Evolutionary conservation across 2,888 invertebrate genomes (phyloP), one percentile per base, ranked within the genome.

Genomic region (Plebejus argus): DNA sequence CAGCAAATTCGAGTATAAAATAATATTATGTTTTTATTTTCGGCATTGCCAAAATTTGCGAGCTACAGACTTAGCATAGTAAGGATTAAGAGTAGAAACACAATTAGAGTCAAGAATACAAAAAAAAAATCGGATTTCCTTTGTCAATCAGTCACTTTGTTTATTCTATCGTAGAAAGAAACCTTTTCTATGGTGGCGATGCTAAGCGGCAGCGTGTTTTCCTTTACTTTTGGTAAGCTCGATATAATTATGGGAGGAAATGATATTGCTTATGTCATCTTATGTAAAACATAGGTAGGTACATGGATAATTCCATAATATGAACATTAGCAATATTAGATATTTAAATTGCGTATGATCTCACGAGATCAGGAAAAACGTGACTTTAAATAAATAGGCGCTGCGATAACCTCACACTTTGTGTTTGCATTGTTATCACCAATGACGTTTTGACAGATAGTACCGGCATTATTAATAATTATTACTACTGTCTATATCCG

Each of bases 281-380:
- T n/a, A n/a, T n/a, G n/a, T 4, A 53, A 58, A 58, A 58, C 58
- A 5, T 1, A 23, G 28, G 20, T 66, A n/a, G n/a, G n/a, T n/a
- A n/a, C n/a, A n/a, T n/a, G n/a, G n/a, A n/a, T n/a, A 23, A 28
- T 66, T 61, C 12, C 61, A 23, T 58, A 23, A 61, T 28, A 61
- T 61, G 0, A 61, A 23, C 23, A 23, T 28, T 18, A 61, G 66
- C 66, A 66, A 18, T 66, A 66, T 66, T 33, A 66, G 28, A 66
- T 66, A 66, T 66, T 20, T 71, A 72, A 49, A 23, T 45, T 72
- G 49, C 23, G 72, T 72, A 20, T 74, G 28, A 72, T 45, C 74
- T 74, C 74, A 74, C 74, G 74, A 74, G 74, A 74, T 53, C 74
- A 74, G 49, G 72, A 49, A 74, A 49, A 49, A 74, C 74, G 74